Base-by-base conservation (phyloP, 2,888 invertebrate species). In the Leptinotarsa rubiginosa region DNA sequence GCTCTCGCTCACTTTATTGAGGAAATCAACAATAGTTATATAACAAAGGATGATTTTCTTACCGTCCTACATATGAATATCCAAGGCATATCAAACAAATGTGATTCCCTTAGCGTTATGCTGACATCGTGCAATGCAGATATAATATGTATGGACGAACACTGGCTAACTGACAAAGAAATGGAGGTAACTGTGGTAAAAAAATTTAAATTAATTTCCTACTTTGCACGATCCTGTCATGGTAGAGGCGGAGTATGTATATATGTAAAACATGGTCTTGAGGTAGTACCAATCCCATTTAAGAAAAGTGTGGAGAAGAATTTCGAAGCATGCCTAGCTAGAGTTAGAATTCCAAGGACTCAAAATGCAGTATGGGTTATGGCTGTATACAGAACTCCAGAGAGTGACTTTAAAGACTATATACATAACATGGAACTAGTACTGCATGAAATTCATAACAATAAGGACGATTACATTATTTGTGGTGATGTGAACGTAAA, bases 191-290 rank as follows among this genome's bases (percentile, higher is more conserved):
- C 67, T 20, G 25, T 50, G 31, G 50, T 67, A 16, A 50, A 52
- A 50, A 67, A 67, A 0, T 52, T 22, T 22, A n/a, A 50, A 69
- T 41, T 69, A 20, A 20, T 41, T 22, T 54, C 59, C 16, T 31
- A 66, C 50, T 71, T 54, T 65, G 49, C 49, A 16, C 59, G 71
- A 64, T 31, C 71, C 20, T 20, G 54, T 31, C 25, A 54, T 18
- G 54, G 10, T 18, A 71, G 71, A 65, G 71, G 71, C 52, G 71
- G 71, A 22, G 71, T 71, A 65, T 65, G 65, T 52, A 66, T 71
- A 49, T 71, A 65, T 65, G 52, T 47, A 66, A 65, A 52, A 65
- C 16, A 65, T 31, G 52, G 56, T 16, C 31, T 71, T 16, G 52
- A 65, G 25, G 64, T 66, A 25, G 56, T 49, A 31, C 47, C 64